Percentiles rank a stretch among this genome's conserved stretches.
Evolutionary conservation across 1,140 invertebrate species (phyloP).

Genomic region (Parasteatoda tepidariorum): DNA sequence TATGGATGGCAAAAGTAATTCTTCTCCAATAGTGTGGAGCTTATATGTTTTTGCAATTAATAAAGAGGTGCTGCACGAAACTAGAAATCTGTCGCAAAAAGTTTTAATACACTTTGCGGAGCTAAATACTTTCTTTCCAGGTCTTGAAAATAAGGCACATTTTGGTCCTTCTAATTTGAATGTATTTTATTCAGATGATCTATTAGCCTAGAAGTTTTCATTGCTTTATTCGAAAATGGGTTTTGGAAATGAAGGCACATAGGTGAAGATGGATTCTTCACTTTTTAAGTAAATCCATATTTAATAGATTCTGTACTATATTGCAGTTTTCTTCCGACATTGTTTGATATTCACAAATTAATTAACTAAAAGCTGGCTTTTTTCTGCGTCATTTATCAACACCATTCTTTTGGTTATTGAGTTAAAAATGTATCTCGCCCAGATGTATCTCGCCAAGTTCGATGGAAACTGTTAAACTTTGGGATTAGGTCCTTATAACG

Average conservation of each 20-base stretch:
- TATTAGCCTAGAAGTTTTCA: conserved; percentile 37
- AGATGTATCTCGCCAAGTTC: no score
- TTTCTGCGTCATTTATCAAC: no score
- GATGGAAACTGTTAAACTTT: no score
- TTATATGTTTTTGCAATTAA: conserved; percentile 58
- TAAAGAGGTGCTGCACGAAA: conserved; percentile 60
- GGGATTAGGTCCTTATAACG: no score
- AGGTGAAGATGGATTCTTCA: conserved; percentile 3
- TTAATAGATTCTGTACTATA: conserved; percentile 42
- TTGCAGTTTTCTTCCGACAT: conserved; percentile 23
- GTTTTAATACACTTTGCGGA: background rate
- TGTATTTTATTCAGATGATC: conserved; percentile 39
- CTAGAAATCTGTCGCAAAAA: background rate
- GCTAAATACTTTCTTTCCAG: background rate
- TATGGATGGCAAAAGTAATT: conserved; percentile 43
- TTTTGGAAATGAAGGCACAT: conserved; percentile 25
- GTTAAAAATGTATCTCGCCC: no score
- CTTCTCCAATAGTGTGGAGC: conserved; percentile 59
- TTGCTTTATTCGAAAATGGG: conserved; percentile 43
- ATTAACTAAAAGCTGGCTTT: no score
- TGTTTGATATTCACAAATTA: no score
- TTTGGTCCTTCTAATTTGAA: conserved; percentile 32
- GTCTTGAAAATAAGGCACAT: conserved; percentile 34
- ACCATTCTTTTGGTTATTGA: no score
- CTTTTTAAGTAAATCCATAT: conserved; percentile 23